These are phyloP conservation scores for Prenolepis imparis DNA, from an alignment of 2,888 invertebrate genomes.

Conservation along the genomic window DNA sequence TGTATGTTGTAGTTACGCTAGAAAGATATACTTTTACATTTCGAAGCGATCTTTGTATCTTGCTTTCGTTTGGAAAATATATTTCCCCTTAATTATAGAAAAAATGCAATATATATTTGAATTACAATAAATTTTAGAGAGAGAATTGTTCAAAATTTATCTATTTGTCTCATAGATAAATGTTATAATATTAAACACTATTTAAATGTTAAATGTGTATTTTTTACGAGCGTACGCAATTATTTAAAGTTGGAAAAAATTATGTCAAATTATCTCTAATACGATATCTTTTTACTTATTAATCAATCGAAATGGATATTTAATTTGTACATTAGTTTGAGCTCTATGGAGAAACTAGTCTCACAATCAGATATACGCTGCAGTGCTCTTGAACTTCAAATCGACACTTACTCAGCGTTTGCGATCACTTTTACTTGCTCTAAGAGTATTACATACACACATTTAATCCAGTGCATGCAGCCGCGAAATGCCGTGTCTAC, in stretches of 20 bases:
- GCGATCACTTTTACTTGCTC: constrained; percentile 64
- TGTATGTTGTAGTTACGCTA: constrained; percentile 6
- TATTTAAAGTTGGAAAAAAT: neutral
- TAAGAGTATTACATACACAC: constrained; percentile 21
- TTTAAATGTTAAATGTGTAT: neutral
- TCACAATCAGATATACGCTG: constrained; percentile 37
- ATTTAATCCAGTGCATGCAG: constrained; percentile 31
- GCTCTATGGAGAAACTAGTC: constrained; percentile 36
- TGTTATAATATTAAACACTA: neutral
- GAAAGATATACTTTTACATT: constrained; percentile 14
- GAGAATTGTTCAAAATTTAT: neutral
- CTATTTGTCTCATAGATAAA: neutral
- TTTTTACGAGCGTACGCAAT: neutral
- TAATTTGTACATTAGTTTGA: constrained; percentile 23
- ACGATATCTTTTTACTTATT: neutral
- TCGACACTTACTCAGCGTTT: constrained; percentile 41
- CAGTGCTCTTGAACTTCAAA: constrained; percentile 78
- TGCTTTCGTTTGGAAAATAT: neutral
- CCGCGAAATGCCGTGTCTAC: constrained; percentile 30
- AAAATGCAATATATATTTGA: neutral
- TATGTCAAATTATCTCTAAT: neutral
- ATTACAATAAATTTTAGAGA: neutral
- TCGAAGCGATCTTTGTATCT: constrained; percentile 8
- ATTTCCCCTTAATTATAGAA: neutral
- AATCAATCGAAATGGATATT: constrained; percentile 17